Percentiles rank a stretch among this genome's conserved stretches.
Conservation (phyloP, 2,113 vertebrate species). For the Nothocercus nigrocapillus region DNA sequence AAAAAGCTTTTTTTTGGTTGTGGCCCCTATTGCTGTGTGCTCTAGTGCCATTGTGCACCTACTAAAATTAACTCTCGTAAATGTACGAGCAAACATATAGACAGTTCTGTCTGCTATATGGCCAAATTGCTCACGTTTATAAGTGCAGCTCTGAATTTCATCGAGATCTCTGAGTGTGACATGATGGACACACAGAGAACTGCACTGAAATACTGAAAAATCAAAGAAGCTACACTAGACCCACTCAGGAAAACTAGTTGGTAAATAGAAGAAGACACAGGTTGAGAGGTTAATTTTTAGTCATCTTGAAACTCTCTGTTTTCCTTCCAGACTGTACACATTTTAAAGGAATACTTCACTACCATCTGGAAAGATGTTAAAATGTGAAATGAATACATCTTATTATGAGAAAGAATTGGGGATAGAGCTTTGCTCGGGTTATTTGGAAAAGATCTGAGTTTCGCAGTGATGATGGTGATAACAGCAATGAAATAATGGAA, state of each 20-base stretch:
- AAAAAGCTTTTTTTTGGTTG: not conserved
- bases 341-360: constrained; percentile 71
- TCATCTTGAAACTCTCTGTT: constrained; percentile 69
- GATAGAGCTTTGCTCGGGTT: constrained; percentile 54
- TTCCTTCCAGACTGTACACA: constrained; percentile 29
- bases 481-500: constrained; percentile 36
- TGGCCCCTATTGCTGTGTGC: not conserved
- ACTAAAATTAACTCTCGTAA: not conserved
- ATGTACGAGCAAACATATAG: not conserved
- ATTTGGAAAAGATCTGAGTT: constrained; percentile 49
- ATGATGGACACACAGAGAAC: not conserved
- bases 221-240: constrained; percentile 3
- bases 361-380: constrained; percentile 70
- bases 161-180: not conserved
- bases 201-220: not conserved
- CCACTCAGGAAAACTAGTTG: constrained; percentile 14
- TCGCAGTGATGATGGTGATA: constrained; percentile 45
- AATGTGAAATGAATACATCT: constrained; percentile 64
- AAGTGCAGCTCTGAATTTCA: not conserved
- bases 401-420: constrained; percentile 50
- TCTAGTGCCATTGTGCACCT: not conserved
- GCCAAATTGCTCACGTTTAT: not conserved
- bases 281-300: constrained; percentile 52
- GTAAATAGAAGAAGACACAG: constrained; percentile 51
- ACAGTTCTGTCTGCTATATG: not conserved